Evolutionary conservation across 2,797 vertebrate species (phyloP).

Genomic region (Emys orbicularis): DNA sequence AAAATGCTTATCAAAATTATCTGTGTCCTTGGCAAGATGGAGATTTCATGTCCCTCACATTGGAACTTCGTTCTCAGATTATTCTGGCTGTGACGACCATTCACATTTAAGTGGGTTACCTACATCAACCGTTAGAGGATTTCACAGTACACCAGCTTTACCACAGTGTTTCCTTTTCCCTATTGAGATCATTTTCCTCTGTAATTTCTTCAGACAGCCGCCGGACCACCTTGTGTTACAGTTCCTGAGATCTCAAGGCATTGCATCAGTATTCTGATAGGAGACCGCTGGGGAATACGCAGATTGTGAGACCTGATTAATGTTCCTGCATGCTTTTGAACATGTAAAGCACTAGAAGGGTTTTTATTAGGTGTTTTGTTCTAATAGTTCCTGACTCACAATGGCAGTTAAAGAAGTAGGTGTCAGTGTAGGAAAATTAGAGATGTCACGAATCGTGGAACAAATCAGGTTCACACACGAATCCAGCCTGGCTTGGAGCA

Average conservation of each 20-base stretch:
- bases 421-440: not conserved
- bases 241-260: not conserved
- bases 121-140: not conserved
- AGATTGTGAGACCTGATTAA: slow-evolving; percentile 6
- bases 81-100: not conserved
- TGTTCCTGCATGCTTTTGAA: not conserved
- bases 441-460: not conserved
- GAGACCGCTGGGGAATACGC: not conserved
- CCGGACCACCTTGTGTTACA: rapidly evolving
- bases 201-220: not conserved
- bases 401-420: not conserved
- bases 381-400: not conserved
- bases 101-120: not conserved
- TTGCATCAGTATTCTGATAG: not conserved
- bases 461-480: not conserved
- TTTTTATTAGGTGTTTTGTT: not conserved
- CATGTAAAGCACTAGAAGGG: rapidly evolving
- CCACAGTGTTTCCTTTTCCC: not conserved
- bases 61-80: not conserved
- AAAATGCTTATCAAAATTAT: not conserved
- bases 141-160: not conserved
- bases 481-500: not conserved
- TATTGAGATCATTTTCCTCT: not conserved
- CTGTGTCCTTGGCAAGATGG: not conserved
- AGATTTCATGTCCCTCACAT: not conserved